Evolutionary conservation across 1,140 invertebrate species (phyloP).

Genomic region (Drosophila carrolli): DNA sequence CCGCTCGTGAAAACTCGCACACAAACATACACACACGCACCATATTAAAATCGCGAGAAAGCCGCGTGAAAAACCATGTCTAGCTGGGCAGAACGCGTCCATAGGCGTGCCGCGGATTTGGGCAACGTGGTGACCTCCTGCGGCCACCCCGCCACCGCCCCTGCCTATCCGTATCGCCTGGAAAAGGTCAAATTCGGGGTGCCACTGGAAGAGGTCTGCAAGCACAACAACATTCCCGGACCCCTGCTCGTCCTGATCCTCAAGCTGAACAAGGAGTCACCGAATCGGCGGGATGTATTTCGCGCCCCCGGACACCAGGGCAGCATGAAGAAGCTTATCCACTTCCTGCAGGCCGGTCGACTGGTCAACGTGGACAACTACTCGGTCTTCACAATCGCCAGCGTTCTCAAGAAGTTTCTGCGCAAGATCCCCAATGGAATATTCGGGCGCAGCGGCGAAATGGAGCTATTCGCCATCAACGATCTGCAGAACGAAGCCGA

Average conservation of each 20-base stretch:
- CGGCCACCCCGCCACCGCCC: slow-evolving; percentile 88
- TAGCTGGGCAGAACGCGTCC: slow-evolving; percentile 95
- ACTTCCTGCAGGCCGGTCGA: slow-evolving; percentile 96
- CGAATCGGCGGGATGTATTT: slow-evolving; percentile 96
- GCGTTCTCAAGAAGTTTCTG: slow-evolving; percentile 99
- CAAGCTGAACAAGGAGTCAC: slow-evolving; percentile 97
- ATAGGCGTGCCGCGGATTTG: slow-evolving; percentile 93
- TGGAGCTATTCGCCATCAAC: slow-evolving; percentile 95
- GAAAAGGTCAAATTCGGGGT: slow-evolving; percentile 98
- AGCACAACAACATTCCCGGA: slow-evolving; percentile 96
- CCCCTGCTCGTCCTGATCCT: slow-evolving; percentile 95
- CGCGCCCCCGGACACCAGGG: slow-evolving; percentile 97
- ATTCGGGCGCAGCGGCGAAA: slow-evolving; percentile 95
- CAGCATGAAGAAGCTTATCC: slow-evolving; percentile 98
- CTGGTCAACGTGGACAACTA: slow-evolving; percentile 99
- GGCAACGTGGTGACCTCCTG: slow-evolving; percentile 96
- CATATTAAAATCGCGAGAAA: slow-evolving; percentile 17
- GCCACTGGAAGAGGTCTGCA: slow-evolving; percentile 95
- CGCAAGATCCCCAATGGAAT: slow-evolving; percentile 98
- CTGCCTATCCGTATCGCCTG: slow-evolving; percentile 90
- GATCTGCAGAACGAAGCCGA: slow-evolving; percentile 91
- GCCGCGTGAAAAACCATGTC: slow-evolving; percentile 87
- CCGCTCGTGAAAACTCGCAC: slow-evolving; percentile 58
- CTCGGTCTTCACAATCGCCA: slow-evolving; percentile 99
- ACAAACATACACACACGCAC: slow-evolving; percentile 20